phyloP scores from a whole-genome alignment of 2,888 invertebrate genomes.

The Tenthredo scrophulariae region DNA sequence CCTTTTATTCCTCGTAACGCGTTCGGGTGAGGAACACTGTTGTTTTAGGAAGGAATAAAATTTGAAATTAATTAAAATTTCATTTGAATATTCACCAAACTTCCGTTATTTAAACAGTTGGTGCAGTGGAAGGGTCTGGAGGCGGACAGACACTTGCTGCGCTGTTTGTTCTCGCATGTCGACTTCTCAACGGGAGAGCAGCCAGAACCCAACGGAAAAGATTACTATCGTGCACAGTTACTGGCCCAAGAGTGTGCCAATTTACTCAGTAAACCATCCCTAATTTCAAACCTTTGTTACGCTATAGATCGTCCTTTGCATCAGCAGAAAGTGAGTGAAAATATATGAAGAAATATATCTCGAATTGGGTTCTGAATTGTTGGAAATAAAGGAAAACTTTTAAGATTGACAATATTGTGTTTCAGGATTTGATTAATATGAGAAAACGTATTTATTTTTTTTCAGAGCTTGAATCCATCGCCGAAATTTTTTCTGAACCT shows the following conservation, averaged over 20 bases:
- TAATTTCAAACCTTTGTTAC: slow-evolving; percentile 93
- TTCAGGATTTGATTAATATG: background rate
- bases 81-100: background rate
- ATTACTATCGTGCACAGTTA: slow-evolving; percentile 84
- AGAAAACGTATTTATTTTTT: slow-evolving; percentile 64
- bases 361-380: background rate
- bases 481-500: slow-evolving; percentile 91
- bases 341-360: slow-evolving; percentile 57
- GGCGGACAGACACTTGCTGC: slow-evolving; percentile 97
- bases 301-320: slow-evolving; percentile 91
- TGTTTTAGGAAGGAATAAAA: background rate
- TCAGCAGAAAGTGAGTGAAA: slow-evolving; percentile 84
- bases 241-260: slow-evolving; percentile 89
- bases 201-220: slow-evolving; percentile 79
- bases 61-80: background rate
- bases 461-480: slow-evolving; percentile 89
- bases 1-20: background rate
- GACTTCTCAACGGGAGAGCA: slow-evolving; percentile 87
- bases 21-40: background rate
- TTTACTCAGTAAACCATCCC: slow-evolving; percentile 91
- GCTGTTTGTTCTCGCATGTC: slow-evolving; percentile 94
- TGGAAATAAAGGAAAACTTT: background rate
- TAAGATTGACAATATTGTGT: background rate
- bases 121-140: slow-evolving; percentile 95
- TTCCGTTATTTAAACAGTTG: slow-evolving; percentile 82